A percentile compares a stretch with the other conserved stretches of the same genome.
These are phyloP conservation scores for Carterocephalus palaemon DNA, from an alignment of 2,888 invertebrate species.

Conservation along the genomic window DNA sequence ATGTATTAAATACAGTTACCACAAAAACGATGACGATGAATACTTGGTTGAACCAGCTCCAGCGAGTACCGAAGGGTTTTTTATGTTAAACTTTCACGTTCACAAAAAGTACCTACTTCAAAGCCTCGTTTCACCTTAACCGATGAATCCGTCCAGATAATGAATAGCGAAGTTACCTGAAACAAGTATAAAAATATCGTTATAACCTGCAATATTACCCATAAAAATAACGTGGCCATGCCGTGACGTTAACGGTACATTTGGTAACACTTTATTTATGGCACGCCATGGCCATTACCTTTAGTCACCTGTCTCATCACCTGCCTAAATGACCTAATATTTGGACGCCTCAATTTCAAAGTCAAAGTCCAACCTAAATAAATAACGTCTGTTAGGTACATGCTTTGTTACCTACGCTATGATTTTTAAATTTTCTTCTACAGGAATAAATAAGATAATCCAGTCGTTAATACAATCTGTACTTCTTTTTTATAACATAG, in stretches of 20 bases:
- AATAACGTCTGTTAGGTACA: too few relatives aligned
- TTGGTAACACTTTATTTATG: constrained; percentile 36
- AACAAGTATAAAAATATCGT: constrained; percentile 36
- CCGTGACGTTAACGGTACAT: constrained; percentile 39
- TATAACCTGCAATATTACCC: constrained; percentile 36
- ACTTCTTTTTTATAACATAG: too few relatives aligned
- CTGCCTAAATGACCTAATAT: not conserved
- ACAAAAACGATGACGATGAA: too few relatives aligned
- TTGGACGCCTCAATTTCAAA: too few relatives aligned
- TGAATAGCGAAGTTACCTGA: constrained; percentile 36
- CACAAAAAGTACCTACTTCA: constrained; percentile 20
- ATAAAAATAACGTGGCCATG: constrained; percentile 36
- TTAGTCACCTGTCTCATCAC: constrained; percentile 17
- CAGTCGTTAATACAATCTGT: too few relatives aligned
- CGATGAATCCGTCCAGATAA: constrained; percentile 18
- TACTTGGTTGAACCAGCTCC: too few relatives aligned
- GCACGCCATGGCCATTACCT: constrained; percentile 33
- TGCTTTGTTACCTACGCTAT: too few relatives aligned
- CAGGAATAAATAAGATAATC: too few relatives aligned
- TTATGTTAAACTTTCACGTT: constrained; percentile 20
- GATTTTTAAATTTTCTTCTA: too few relatives aligned
- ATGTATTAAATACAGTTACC: too few relatives aligned
- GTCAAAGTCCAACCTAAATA: too few relatives aligned
- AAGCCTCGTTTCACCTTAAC: constrained; percentile 13
- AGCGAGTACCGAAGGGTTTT: constrained; percentile 6